phyloP scores from a whole-genome alignment of 2,888 invertebrate genomes.

The Aquatica leii region DNA sequence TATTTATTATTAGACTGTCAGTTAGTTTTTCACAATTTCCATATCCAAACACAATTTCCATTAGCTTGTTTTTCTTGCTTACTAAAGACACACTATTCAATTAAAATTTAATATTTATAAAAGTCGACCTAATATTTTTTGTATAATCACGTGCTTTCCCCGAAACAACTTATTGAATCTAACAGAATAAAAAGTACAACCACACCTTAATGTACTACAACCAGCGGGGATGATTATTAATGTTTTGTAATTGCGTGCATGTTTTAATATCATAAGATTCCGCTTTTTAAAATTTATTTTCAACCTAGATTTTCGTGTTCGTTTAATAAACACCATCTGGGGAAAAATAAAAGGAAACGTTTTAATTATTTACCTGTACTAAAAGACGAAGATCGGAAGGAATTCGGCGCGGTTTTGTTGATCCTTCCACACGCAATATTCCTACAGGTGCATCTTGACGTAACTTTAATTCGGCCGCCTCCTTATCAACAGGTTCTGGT shows the following conservation, averaged over 20 bases:
- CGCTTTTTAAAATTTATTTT: conserved; percentile 44
- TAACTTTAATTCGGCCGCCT: conserved; percentile 39
- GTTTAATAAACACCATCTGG: conserved; percentile 35
- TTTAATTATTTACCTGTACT: conserved; percentile 45
- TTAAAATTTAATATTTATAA: conserved; percentile 8
- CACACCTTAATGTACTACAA: conserved; percentile 37
- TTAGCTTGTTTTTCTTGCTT: too few relatives aligned
- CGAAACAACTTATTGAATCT: conserved; percentile 9
- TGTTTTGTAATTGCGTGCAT: conserved; percentile 42
- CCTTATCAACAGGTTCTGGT: conserved; percentile 7
- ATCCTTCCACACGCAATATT: conserved; percentile 58
- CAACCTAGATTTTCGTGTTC: conserved; percentile 41
- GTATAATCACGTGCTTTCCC: conserved; percentile 1
- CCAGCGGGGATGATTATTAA: conserved; percentile 44
- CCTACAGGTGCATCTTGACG: conserved; percentile 51
- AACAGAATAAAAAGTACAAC: conserved; percentile 15
- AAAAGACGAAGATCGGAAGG: conserved; percentile 55
- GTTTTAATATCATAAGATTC: conserved; percentile 33
- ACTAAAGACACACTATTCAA: too few relatives aligned
- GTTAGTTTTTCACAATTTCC: too few relatives aligned
- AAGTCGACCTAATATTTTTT: background rate
- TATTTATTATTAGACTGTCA: too few relatives aligned
- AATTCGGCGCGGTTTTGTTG: conserved; percentile 51
- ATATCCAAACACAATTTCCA: too few relatives aligned
- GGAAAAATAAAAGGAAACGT: conserved; percentile 25